phyloP scores from a whole-genome alignment of 2,888 invertebrate genomes.

The Azorinus chamasolen region DNA sequence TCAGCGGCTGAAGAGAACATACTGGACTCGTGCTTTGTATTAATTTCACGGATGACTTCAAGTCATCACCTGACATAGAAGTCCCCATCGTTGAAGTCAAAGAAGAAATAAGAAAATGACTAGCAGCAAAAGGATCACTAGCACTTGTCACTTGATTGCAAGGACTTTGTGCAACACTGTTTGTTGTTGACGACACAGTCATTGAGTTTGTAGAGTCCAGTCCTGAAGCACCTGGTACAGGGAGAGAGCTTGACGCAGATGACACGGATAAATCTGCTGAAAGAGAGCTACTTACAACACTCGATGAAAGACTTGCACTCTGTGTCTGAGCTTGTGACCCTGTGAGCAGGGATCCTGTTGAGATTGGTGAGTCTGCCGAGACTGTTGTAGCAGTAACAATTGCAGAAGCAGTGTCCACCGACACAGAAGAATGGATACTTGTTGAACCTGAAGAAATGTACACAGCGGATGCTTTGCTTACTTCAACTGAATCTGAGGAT shows the following conservation, averaged over 20 bases:
- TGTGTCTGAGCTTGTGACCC: too few relatives aligned
- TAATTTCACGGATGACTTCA: not conserved
- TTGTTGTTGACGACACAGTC: not conserved
- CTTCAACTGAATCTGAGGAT: too few relatives aligned
- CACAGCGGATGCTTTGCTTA: too few relatives aligned
- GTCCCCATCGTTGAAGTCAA: slow-evolving; percentile 6
- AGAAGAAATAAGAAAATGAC: slow-evolving; percentile 44
- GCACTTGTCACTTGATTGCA: not conserved
- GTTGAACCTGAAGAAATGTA: too few relatives aligned
- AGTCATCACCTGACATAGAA: not conserved
- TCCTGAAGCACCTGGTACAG: slow-evolving; percentile 1
- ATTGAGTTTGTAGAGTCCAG: not conserved
- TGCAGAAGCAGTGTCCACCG: too few relatives aligned
- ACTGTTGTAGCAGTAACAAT: too few relatives aligned
- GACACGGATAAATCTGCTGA: slow-evolving; percentile 15
- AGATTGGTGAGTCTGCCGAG: too few relatives aligned
- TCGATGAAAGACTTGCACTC: too few relatives aligned
- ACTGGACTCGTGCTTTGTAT: not conserved
- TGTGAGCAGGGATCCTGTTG: too few relatives aligned
- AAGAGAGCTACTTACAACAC: slow-evolving; percentile 1
- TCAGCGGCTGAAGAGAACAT: not conserved
- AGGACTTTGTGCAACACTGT: not conserved
- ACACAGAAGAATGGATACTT: too few relatives aligned
- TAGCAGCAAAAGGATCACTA: slow-evolving; percentile 45
- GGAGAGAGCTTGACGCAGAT: not conserved